These are phyloP conservation scores for Platyscapa corneri DNA, from an alignment of 1,140 invertebrate species.

Conservation along the genomic window DNA sequence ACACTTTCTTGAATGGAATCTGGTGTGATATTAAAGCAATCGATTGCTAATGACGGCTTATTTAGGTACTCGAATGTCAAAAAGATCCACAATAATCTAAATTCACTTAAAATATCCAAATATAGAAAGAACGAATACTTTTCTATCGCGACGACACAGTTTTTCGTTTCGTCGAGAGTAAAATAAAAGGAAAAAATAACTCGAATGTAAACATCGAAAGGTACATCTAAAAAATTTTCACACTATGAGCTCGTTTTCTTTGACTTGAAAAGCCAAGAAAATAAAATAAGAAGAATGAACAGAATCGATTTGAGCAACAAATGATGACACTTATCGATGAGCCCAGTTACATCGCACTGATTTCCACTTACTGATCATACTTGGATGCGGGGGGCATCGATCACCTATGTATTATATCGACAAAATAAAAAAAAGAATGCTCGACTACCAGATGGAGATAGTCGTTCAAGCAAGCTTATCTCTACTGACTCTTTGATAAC, in stretches of 20 bases:
- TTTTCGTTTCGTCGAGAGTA: neutral
- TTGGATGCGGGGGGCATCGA: slow-evolving; percentile 61
- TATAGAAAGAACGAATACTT: neutral
- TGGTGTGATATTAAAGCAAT: too few species aligned
- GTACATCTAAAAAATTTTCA: neutral
- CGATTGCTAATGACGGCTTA: neutral
- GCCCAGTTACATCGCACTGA: slow-evolving; percentile 50
- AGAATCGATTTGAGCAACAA: slow-evolving; percentile 27
- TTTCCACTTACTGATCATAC: slow-evolving; percentile 60
- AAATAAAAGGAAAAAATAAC: neutral
- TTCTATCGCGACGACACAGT: neutral
- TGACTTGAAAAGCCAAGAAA: neutral
- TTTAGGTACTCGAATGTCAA: neutral
- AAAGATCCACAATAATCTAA: neutral
- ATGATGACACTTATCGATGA: slow-evolving; percentile 10
- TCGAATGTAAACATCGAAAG: too few species aligned
- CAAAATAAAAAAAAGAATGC: slow-evolving; percentile 59
- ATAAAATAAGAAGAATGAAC: neutral
- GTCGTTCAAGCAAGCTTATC: slow-evolving; percentile 72
- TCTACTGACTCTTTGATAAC: slow-evolving; percentile 37
- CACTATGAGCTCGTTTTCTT: neutral
- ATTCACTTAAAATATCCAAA: neutral
- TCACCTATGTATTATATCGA: slow-evolving; percentile 73
- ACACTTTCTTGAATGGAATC: neutral
- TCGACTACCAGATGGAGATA: slow-evolving; percentile 73